Conservation (phyloP, 2,797 vertebrate species). For the Chiloscyllium punctatum region DNA sequence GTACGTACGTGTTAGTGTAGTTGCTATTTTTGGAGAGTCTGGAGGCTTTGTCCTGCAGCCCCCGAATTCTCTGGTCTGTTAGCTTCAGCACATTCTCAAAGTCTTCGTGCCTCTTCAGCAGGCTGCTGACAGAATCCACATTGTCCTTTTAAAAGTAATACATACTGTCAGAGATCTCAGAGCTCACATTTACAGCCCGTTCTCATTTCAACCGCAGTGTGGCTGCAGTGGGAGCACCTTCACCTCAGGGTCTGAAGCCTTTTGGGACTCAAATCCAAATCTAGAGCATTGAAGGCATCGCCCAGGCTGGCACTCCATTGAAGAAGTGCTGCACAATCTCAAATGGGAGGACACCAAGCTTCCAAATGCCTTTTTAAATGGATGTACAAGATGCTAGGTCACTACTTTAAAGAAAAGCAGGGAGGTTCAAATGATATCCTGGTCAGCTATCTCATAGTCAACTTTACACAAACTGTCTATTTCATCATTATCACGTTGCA, state of each 20-base stretch:
- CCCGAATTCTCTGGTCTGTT: slow-evolving; percentile 57
- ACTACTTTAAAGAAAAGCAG: background rate
- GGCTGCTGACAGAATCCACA: slow-evolving; percentile 61
- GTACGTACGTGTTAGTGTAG: slow-evolving; percentile 61
- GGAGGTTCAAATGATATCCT: background rate
- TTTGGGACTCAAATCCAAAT: background rate
- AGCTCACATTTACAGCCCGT: background rate
- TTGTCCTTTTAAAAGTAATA: slow-evolving; percentile 62
- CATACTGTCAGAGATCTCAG: background rate
- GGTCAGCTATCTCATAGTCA: no score
- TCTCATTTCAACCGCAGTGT: background rate
- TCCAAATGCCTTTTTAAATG: background rate
- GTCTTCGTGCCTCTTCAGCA: slow-evolving; percentile 71
- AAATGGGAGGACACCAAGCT: background rate
- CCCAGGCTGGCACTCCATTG: background rate
- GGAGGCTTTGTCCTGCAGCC: slow-evolving; percentile 55
- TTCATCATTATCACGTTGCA: background rate
- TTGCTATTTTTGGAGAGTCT: slow-evolving; percentile 57
- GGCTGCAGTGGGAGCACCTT: background rate
- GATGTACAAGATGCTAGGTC: background rate
- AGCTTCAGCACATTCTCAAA: slow-evolving; percentile 60
- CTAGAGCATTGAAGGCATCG: background rate
- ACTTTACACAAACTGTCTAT: background rate
- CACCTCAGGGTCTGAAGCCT: background rate
- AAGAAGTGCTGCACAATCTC: background rate